Percentiles rank a stretch among this genome's conserved stretches.
These are phyloP conservation scores for Danaus chrysippus DNA, from an alignment of 2,888 invertebrate species.

Conservation along the genomic window DNA sequence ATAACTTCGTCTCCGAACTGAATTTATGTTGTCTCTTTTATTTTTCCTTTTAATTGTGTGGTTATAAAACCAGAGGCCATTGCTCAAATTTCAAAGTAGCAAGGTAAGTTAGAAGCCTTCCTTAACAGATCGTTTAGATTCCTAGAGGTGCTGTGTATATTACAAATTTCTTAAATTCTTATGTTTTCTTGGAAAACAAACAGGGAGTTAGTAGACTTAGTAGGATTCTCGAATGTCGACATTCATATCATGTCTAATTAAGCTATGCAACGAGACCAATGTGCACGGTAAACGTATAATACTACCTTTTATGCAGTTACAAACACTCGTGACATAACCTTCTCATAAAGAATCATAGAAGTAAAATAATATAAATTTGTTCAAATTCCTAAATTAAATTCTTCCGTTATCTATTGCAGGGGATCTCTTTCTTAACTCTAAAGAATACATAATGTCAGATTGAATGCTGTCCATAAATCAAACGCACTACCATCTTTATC, in stretches of 20 bases:
- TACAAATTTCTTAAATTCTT: slow-evolving; percentile 4
- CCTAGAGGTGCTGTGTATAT: neutral
- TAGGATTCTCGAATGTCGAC: slow-evolving; percentile 1
- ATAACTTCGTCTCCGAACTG: neutral
- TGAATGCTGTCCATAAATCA: slow-evolving; percentile 2
- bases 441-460: neutral
- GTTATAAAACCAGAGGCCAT: neutral
- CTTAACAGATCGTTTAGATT: neutral
- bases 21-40: neutral
- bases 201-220: neutral
- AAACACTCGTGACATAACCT: no score
- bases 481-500: slow-evolving; percentile 1
- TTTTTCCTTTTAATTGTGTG: neutral
- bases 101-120: neutral
- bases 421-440: slow-evolving; percentile 6
- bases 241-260: slow-evolving; percentile 7
- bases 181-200: neutral
- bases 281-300: no score
- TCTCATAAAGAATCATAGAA: no score
- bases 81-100: neutral
- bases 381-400: neutral
- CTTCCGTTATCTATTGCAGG: neutral
- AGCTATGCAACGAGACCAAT: neutral
- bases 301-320: no score
- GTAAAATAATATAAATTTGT: neutral